A percentile compares a stretch with the other conserved stretches of the same genome.
These are phyloP conservation scores for Epinotia brunnichana DNA, from an alignment of 2,888 invertebrate genomes.

Conservation along the genomic window DNA sequence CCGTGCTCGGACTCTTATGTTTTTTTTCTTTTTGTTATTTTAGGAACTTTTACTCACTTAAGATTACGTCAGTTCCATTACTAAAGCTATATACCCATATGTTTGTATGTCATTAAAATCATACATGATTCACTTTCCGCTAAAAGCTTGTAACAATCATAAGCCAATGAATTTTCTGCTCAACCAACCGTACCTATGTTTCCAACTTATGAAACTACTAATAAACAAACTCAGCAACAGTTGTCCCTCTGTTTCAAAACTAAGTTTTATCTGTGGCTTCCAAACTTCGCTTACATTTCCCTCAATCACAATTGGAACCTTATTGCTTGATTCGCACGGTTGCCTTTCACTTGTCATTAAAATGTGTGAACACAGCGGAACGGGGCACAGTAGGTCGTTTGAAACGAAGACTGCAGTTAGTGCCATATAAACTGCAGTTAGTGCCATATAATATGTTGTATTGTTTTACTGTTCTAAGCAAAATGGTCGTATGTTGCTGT, in stretches of 20 bases:
- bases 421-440: constrained; percentile 35
- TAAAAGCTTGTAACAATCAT: neutral
- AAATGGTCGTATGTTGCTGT: neutral
- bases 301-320: constrained; percentile 7
- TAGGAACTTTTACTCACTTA: too few species aligned
- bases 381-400: constrained; percentile 36
- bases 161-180: neutral
- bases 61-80: too few species aligned
- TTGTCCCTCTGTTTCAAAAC: constrained; percentile 8
- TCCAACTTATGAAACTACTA: constrained; percentile 21
- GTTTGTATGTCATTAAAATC: too few species aligned
- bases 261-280: constrained; percentile 33
- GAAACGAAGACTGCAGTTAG: constrained; percentile 26
- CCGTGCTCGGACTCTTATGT: too few species aligned
- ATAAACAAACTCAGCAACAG: constrained; percentile 28
- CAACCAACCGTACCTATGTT: constrained; percentile 14
- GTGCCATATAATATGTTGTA: constrained; percentile 27
- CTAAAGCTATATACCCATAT: too few species aligned
- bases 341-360: neutral
- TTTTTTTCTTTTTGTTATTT: too few species aligned
- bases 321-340: neutral
- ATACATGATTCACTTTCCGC: neutral
- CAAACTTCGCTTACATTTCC: constrained; percentile 7
- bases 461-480: constrained; percentile 25
- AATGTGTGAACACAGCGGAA: constrained; percentile 22